phyloP scores from a whole-genome alignment of 2,113 vertebrate species.

The Cheilinus undulatus region DNA sequence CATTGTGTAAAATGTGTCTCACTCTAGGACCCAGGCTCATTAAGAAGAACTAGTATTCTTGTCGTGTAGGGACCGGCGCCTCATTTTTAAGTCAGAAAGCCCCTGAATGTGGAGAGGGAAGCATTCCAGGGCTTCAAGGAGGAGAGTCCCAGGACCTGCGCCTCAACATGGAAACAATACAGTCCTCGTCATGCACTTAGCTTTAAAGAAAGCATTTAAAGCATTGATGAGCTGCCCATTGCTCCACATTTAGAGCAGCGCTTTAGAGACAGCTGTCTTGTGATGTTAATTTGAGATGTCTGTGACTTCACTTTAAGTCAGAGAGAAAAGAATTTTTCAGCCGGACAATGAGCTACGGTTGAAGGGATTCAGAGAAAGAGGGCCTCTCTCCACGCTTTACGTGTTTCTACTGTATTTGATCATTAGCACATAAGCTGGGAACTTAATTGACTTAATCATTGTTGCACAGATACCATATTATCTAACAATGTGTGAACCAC shows the following conservation, averaged over 20 bases:
- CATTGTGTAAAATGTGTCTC: conserved; percentile 57
- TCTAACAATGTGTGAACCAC: conserved; percentile 58
- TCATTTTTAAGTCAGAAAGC: conserved; percentile 67
- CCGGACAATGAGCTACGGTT: conserved; percentile 36
- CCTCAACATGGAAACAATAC: conserved; percentile 54
- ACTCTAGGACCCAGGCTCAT: conserved; percentile 63
- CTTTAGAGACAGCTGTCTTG: conserved; percentile 37
- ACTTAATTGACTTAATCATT: conserved; percentile 60
- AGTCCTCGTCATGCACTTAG: conserved; percentile 43
- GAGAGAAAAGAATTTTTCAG: conserved; percentile 14
- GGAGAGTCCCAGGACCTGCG: conserved; percentile 72
- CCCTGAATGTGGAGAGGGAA: conserved; percentile 55
- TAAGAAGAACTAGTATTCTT: conserved; percentile 63
- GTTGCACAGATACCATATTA: conserved; percentile 45
- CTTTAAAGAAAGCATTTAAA: conserved; percentile 45
- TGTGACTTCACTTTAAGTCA: conserved; percentile 12
- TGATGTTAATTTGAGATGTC: conserved; percentile 56
- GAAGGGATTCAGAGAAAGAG: conserved; percentile 22
- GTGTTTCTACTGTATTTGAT: conserved; percentile 29
- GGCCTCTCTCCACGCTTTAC: conserved; percentile 22
- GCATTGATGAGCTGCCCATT: conserved; percentile 49
- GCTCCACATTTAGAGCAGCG: conserved; percentile 29
- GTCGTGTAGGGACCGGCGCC: conserved; percentile 48
- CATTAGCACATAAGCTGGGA: conserved; percentile 46
- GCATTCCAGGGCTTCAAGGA: conserved; percentile 55